Conservation (phyloP, 2,797 vertebrate genomes). For the Echiichthys vipera region DNA sequence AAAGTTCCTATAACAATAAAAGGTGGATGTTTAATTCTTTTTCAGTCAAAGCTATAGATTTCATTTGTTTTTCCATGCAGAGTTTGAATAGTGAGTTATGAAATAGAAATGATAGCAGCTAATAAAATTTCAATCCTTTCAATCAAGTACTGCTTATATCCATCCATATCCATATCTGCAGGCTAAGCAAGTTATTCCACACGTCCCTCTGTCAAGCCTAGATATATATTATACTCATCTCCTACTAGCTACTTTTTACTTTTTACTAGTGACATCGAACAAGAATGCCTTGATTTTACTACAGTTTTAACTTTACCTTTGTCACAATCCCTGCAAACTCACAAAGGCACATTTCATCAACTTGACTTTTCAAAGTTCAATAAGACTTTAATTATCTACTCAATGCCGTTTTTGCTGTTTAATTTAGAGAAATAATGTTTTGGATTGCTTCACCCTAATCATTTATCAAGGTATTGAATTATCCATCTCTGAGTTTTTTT, state of each 20-base stretch:
- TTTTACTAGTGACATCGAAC: not conserved
- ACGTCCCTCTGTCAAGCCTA: too few relatives aligned
- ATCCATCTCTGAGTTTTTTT: not conserved
- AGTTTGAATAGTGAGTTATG: constrained; percentile 12
- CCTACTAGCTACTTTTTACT: not conserved
- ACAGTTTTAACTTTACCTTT: not conserved
- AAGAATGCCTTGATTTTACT: not conserved
- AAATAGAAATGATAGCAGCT: not conserved
- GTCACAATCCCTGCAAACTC: not conserved
- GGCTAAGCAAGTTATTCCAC: too few relatives aligned
- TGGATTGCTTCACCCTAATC: not conserved
- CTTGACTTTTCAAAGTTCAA: not conserved
- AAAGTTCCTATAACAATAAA: constrained; percentile 14
- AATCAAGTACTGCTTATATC: not conserved
- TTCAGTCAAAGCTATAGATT: not conserved
- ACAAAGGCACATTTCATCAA: not conserved
- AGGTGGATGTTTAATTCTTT: not conserved
- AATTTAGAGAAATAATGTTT: not conserved
- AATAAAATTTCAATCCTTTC: not conserved
- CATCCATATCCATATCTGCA: too few relatives aligned
- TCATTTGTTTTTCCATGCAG: not conserved
- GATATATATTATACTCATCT: too few relatives aligned
- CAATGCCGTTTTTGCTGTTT: not conserved
- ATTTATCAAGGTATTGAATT: not conserved
- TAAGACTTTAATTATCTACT: not conserved